Evolutionary conservation across 2,797 vertebrate species (phyloP), one percentile per base, ranked within the genome.

Genomic region (Pangasius krempfi): DNA sequence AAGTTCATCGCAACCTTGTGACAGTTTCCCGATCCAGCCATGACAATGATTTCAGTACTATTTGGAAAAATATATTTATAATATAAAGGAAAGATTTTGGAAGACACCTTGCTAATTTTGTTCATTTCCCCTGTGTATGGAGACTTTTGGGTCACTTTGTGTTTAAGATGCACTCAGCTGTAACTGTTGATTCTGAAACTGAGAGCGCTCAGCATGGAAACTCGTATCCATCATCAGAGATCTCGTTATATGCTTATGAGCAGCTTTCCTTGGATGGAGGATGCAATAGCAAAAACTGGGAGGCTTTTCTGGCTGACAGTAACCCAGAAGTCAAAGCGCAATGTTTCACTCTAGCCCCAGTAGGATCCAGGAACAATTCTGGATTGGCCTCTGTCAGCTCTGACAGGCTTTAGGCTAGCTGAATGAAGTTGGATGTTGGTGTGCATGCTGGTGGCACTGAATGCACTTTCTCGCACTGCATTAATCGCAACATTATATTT

Each of bases 131-230:
- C 44, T 44, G 5, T 44, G 44, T 44, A 44, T 44, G 44, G 44
- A 44, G 44, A 44, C 44, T 44, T 44, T 44, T 44, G 6, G 44
- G 44, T 7, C 44, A 44, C 44, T 5, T 44, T 44, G 44, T 44
- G 4, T 18, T n/a, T n/a, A n/a, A 22, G 22, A 72, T 72, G 70
- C 70, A 72, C 33, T 72, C 70, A 40, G 18, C 8, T 44, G 72
- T 75, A 75, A 75, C 47, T 40, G 70, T 73, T 75, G 72, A 50
- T 76, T 76, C 25, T 50, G 73, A n/a, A 50, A 76, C 40, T 5
- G 72, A 76, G 25, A 14, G 44, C 12, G 22, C 40, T n/a, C 73
- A 50, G 25, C 73, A 50, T 76, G 27, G 73, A 50, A 52, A 76
- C 73, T 76, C 44, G 0, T 52, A n/a, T 30, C 50, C 47, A 30